phyloP scores from a whole-genome alignment of 2,113 vertebrate species.

The Chunga burmeisteri region DNA sequence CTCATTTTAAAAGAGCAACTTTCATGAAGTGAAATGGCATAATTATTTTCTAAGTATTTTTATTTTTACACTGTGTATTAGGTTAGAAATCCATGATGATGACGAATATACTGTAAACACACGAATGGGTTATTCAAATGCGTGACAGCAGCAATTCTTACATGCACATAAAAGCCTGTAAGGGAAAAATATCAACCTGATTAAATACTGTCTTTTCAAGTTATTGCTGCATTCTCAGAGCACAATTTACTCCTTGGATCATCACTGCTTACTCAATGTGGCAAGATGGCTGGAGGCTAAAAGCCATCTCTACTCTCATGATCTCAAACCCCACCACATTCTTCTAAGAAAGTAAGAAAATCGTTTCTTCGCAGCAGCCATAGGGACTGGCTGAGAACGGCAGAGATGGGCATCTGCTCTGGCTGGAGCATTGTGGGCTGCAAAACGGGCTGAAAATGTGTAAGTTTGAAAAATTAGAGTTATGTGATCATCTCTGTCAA shows the following conservation, averaged over 20 bases:
- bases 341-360: neutral
- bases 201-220: slow-evolving; percentile 47
- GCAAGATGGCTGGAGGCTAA: neutral
- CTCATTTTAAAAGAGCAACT: slow-evolving; percentile 73
- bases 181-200: neutral
- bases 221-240: neutral
- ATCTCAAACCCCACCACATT: neutral
- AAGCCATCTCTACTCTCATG: neutral
- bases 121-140: neutral
- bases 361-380: neutral
- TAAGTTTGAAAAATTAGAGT: neutral
- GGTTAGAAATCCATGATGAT: slow-evolving; percentile 60
- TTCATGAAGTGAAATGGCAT: slow-evolving; percentile 65
- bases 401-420: neutral
- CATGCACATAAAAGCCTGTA: neutral
- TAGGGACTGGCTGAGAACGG: neutral
- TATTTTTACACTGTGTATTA: slow-evolving; percentile 65
- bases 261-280: neutral
- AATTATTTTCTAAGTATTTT: slow-evolving; percentile 67
- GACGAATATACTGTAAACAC: slow-evolving; percentile 20
- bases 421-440: neutral
- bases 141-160: neutral
- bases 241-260: neutral
- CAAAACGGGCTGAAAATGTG: neutral
- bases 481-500: fast-evolving